Conservation (phyloP, 1,140 invertebrate genomes). For the Megalopta genalis region DNA sequence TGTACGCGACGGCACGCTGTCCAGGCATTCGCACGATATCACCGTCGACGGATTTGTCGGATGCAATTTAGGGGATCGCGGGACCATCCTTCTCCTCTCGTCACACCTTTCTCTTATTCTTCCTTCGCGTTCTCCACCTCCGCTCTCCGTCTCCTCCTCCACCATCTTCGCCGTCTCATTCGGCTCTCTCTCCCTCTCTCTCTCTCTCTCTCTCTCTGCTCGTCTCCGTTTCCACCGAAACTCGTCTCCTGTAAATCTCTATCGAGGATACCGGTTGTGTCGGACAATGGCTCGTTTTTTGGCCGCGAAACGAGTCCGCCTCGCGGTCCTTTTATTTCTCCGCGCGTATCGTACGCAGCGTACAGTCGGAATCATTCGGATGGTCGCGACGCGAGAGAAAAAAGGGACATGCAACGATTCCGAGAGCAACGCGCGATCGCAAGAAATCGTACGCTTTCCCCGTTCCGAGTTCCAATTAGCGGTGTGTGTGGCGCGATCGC, state of each 20-base stretch:
- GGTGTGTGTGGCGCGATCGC: neutral
- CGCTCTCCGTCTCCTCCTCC: neutral
- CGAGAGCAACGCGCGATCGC: neutral
- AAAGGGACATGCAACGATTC: neutral
- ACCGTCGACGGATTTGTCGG: constrained; percentile 65
- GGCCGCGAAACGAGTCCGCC: constrained; percentile 65
- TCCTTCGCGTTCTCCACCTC: constrained; percentile 28
- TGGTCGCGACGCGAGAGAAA: neutral
- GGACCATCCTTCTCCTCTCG: constrained; percentile 25
- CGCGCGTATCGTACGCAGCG: neutral
- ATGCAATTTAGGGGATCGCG: constrained; percentile 48
- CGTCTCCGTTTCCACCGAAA: constrained; percentile 42
- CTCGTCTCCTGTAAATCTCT: constrained; percentile 69
- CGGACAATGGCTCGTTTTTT: constrained; percentile 72
- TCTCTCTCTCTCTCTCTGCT: no score
- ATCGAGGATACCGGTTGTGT: constrained; percentile 69
- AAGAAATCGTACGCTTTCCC: neutral
- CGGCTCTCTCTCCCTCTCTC: no score
- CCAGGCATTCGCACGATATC: neutral
- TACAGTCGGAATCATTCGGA: neutral
- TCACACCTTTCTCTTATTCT: constrained; percentile 17
- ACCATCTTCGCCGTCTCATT: neutral
- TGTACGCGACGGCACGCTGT: neutral
- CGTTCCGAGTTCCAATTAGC: constrained; percentile 7
- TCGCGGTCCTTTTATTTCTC: constrained; percentile 67